Base-by-base conservation (phyloP, 2,888 invertebrate species). In the Chromoteleia sp. region DNA sequence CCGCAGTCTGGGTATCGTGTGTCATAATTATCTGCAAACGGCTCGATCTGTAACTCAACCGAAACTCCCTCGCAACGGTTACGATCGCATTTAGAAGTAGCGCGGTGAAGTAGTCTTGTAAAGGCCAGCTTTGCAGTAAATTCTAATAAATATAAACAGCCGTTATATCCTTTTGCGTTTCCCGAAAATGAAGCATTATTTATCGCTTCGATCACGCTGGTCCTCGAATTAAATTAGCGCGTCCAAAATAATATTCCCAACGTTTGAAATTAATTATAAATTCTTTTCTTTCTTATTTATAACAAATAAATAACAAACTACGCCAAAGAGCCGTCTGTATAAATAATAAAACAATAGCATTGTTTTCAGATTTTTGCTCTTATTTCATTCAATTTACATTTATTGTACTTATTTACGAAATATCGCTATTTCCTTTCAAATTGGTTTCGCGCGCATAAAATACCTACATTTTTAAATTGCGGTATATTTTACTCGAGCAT, bases 1-100 rank as follows among this genome's bases (percentile, higher is more conserved):
- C 84, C 78, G 77, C 83, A 85, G 83, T 81, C 74, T 71, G 59
- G 79, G 71, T 74, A 73, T 80, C 86, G 85, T 90, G 89, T 85
- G 86, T 90, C 88, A 91, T 89, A 89, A 90, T 91, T 91, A 91
- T 87, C 87, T 86, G 85, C 84, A 87, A 89, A 88, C 88, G 87
- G 86, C 85, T 85, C 83, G 81, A 84, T 82, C 85, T 84, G 85
- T 85, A 83, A 82, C 84, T 84, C 83, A 85, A 85, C 17, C 76
- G 81, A 80, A 86, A 87, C 86, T 71, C 58, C 17, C 78, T 84
- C 83, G 79, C 81, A 78, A 83, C 80, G 78, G 85, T 86, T 86
- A 86, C 83, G 84, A 85, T 84, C 85, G 83, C 84, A 83, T 75
- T 83, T 81, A 77, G 78, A 86, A 81, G 48, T 59, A 71, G 63